A percentile compares a stretch with the other conserved stretches of the same genome.
These are phyloP conservation scores for Mamestra brassicae DNA, from an alignment of 2,888 invertebrate species.

Conservation along the genomic window DNA sequence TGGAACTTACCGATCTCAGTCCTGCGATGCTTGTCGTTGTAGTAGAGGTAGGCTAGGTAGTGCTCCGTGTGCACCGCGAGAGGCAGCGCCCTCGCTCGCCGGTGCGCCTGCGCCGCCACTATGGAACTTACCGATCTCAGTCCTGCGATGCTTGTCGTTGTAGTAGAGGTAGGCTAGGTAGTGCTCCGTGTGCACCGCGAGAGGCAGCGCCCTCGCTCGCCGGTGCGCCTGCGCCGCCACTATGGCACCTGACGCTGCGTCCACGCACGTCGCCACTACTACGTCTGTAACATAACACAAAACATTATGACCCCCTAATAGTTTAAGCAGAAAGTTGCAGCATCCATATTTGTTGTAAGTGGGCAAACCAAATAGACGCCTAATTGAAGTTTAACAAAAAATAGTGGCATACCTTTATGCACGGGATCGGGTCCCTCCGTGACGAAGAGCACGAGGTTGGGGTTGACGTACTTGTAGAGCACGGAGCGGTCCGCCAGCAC, in stretches of 20 bases:
- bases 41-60: too few species aligned
- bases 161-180: conserved; percentile 98
- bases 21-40: too few species aligned
- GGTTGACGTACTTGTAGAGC: conserved; percentile 99
- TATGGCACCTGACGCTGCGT: conserved; percentile 97
- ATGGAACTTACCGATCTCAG: conserved; percentile 94
- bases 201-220: conserved; percentile 95
- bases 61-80: too few species aligned
- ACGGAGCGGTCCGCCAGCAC: conserved; percentile 99
- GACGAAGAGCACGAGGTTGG: conserved; percentile 97
- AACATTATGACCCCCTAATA: too few species aligned
- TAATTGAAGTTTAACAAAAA: too few species aligned
- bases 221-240: conserved; percentile 96
- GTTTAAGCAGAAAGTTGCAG: too few species aligned
- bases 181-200: conserved; percentile 97
- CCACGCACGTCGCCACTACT: conserved; percentile 96
- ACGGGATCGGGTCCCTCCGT: conserved; percentile 94
- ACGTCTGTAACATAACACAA: conserved; percentile 89
- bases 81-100: too few species aligned
- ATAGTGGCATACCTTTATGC: conserved; percentile 92
- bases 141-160: conserved; percentile 97
- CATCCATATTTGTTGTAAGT: too few species aligned
- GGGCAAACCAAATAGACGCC: too few species aligned
- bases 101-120: too few species aligned
- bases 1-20: too few species aligned